Conservation (phyloP, 2,888 invertebrate species). For the Folsomia manolachei region DNA sequence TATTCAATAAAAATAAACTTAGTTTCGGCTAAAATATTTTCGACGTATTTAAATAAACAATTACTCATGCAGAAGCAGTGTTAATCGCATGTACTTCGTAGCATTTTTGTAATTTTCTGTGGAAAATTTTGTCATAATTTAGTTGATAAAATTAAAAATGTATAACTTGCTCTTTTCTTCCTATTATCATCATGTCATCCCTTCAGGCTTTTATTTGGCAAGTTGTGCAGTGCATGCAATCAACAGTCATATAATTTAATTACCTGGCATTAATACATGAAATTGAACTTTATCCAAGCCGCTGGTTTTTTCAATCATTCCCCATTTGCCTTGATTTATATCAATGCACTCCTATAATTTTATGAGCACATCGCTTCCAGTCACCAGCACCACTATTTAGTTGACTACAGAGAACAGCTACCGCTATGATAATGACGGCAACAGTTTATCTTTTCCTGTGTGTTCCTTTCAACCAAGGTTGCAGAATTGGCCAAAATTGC, state of each 20-base stretch:
- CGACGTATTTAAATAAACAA: no score
- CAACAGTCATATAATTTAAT: conserved; percentile 4
- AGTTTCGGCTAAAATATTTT: no score
- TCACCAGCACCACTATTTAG: background rate
- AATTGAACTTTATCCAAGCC: conserved; percentile 4
- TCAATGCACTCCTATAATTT: conserved; percentile 15
- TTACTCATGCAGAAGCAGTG: no score
- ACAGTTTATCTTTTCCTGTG: no score
- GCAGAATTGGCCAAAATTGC: conserved; percentile 6
- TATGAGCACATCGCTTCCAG: background rate
- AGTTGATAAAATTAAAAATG: background rate
- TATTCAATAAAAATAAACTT: no score
- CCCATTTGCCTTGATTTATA: conserved; percentile 16
- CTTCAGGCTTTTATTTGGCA: background rate
- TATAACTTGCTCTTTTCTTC: background rate
- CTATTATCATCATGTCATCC: background rate
- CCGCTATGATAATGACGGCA: background rate
- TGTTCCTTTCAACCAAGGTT: background rate
- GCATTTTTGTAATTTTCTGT: no score
- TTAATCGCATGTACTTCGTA: no score
- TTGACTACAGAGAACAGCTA: no score
- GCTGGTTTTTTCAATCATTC: conserved; percentile 5
- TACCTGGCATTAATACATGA: conserved; percentile 12
- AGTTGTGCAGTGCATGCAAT: background rate
- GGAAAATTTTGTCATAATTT: no score